Percentiles rank a stretch among this genome's conserved stretches.
Conservation (phyloP, 64 coral and sea anemone genomes). For the Montipora capricornis region DNA sequence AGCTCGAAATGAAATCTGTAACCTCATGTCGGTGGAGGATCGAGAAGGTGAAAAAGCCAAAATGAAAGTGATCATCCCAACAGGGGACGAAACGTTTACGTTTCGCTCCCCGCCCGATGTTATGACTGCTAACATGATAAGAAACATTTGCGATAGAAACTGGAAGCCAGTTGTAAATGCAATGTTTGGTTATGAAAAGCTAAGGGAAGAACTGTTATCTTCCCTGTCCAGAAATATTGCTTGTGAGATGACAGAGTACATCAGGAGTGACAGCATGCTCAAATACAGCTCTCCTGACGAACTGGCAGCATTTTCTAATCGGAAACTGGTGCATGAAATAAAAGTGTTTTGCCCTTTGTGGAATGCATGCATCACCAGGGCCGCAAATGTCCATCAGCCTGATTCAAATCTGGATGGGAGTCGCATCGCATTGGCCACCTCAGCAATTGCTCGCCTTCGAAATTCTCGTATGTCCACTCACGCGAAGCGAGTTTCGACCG, state of each 20-base stretch:
- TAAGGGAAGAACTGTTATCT: background rate
- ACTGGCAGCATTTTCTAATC: background rate
- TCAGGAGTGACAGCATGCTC: background rate
- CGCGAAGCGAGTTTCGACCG: constrained; percentile 12
- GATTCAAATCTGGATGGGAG: background rate
- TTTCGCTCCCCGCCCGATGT: background rate
- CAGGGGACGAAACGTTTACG: background rate
- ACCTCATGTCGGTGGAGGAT: background rate
- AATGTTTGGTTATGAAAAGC: background rate
- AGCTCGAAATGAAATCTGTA: background rate
- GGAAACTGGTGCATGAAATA: constrained; percentile 9
- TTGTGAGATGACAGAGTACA: constrained; percentile 8
- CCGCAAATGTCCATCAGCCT: background rate
- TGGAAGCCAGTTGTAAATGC: constrained; percentile 27
- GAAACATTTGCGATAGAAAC: background rate
- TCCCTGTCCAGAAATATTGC: constrained; percentile 12
- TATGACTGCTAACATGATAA: background rate
- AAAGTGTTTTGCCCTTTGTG: constrained; percentile 40
- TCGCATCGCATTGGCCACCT: constrained; percentile 20
- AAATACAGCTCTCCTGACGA: background rate
- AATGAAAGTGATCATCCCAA: background rate
- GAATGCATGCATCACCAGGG: constrained; percentile 8
- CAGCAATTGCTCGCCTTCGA: constrained; percentile 11
- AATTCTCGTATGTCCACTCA: constrained; percentile 19
- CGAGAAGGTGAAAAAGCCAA: background rate